Percentiles rank a stretch among this genome's conserved stretches.
Conservation (phyloP, 2,888 invertebrate genomes). For the Machimus rusticus region DNA sequence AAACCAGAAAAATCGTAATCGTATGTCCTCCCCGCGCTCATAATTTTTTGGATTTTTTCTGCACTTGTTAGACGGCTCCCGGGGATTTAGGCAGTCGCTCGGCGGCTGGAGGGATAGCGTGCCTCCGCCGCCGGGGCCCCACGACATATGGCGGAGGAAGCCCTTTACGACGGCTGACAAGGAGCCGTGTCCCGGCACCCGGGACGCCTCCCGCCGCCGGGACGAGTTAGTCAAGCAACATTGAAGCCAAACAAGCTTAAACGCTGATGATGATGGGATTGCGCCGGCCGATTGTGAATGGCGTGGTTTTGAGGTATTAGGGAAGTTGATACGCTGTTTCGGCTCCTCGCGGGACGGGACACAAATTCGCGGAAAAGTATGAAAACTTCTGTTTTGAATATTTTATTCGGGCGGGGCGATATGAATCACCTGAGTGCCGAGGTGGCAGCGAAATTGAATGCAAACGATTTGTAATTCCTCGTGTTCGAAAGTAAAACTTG, state of each 20-base stretch:
- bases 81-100: conserved; percentile 38
- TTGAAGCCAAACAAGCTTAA: conserved; percentile 41
- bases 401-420: conserved; percentile 16
- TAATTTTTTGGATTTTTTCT: conserved; percentile 37
- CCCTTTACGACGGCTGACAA: conserved; percentile 36
- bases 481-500: neutral
- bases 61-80: neutral
- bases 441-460: neutral
- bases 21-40: conserved; percentile 38
- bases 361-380: conserved; percentile 28
- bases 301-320: conserved; percentile 41
- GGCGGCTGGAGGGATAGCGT: conserved; percentile 24
- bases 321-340: conserved; percentile 35
- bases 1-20: conserved; percentile 39
- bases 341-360: neutral
- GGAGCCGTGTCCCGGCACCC: conserved; percentile 6
- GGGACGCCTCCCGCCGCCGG: neutral
- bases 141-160: conserved; percentile 37
- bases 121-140: neutral
- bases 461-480: neutral
- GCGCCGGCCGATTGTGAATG: conserved; percentile 28
- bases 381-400: conserved; percentile 30
- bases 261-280: conserved; percentile 41
- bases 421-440: conserved; percentile 18
- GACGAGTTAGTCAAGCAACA: conserved; percentile 29